A percentile compares a stretch with the other conserved stretches of the same genome.
Conservation (phyloP, 2,797 vertebrate species). For the Pristis pectinata region DNA sequence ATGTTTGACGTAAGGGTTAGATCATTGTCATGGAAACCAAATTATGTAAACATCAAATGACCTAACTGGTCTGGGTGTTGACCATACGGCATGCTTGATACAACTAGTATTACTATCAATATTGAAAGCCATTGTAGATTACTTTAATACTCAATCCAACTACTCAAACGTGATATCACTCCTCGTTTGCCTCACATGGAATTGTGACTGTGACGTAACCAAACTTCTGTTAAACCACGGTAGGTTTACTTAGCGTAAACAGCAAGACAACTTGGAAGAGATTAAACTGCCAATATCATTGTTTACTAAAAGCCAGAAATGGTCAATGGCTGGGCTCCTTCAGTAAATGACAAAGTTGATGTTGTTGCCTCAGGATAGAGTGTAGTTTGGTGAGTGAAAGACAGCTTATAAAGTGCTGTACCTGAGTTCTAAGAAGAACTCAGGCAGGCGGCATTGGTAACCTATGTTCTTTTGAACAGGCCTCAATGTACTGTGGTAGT, state of each 20-base stretch:
- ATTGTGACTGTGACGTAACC: background rate
- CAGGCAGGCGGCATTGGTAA: background rate
- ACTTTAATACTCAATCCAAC: background rate
- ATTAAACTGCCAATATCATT: background rate
- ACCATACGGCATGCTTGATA: background rate
- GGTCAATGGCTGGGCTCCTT: background rate
- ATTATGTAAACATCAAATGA: slow-evolving; percentile 44
- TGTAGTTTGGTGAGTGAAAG: background rate
- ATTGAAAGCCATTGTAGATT: too few species aligned
- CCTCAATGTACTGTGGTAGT: background rate
- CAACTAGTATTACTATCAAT: background rate
- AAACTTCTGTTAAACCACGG: background rate
- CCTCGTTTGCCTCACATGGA: background rate
- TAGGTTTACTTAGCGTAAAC: background rate
- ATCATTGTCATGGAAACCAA: slow-evolving; percentile 41
- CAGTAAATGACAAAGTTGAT: background rate
- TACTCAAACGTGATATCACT: background rate
- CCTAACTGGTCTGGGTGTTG: slow-evolving; percentile 39
- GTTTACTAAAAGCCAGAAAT: background rate
- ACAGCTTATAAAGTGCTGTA: background rate
- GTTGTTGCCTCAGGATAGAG: background rate
- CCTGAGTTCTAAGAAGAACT: background rate
- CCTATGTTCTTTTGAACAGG: background rate
- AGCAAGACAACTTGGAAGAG: background rate
- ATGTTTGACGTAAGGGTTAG: slow-evolving; percentile 40